Percentiles rank a stretch among this genome's conserved stretches.
Conservation (phyloP, 35 echinoderm and acorn worm genomes). For the Stichopus chloronotus region DNA sequence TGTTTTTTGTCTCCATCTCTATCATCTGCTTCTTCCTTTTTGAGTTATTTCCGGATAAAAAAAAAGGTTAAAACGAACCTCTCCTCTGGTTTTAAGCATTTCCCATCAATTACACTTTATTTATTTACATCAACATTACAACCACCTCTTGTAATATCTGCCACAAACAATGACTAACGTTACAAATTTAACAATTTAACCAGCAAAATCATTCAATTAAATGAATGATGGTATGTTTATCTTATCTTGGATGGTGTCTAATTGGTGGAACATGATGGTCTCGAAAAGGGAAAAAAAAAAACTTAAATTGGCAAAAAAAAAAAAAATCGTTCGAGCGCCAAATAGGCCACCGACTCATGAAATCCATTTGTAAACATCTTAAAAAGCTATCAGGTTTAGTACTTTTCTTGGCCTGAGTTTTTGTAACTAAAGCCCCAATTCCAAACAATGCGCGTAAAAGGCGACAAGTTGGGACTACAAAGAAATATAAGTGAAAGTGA, state of each 20-base stretch:
- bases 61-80: constrained; percentile 34
- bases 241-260: constrained; percentile 46
- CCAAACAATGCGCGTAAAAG: constrained; percentile 43
- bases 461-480: constrained; percentile 4
- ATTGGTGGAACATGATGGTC: constrained; percentile 48
- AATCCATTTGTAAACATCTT: constrained; percentile 53
- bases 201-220: constrained; percentile 55
- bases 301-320: not conserved
- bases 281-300: not conserved
- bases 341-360: constrained; percentile 51
- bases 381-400: constrained; percentile 59
- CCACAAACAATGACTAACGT: constrained; percentile 54
- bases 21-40: not conserved
- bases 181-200: constrained; percentile 54
- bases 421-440: constrained; percentile 50
- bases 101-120: constrained; percentile 47
- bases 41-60: not conserved
- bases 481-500: too few species aligned
- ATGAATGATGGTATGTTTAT: constrained; percentile 61
- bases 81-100: constrained; percentile 42
- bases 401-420: constrained; percentile 10
- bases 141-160: constrained; percentile 48
- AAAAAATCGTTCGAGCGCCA: constrained; percentile 40
- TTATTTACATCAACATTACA: constrained; percentile 46
- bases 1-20: too few species aligned